Conservation (phyloP, 2,888 invertebrate genomes). For the Mythimna ferrago region DNA sequence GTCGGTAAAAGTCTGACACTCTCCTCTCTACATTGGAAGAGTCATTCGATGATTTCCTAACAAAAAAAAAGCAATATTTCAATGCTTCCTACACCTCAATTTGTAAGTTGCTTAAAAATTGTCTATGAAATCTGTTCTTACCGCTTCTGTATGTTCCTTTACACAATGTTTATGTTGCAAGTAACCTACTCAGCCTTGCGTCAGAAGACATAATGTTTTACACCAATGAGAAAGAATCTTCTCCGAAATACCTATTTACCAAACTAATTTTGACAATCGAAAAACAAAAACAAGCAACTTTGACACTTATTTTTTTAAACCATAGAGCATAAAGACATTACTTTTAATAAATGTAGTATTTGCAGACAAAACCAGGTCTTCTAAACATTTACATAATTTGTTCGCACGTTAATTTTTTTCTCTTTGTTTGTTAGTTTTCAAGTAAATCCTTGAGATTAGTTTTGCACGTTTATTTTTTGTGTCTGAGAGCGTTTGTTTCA, state of each 20-base stretch:
- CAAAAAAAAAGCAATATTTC: background rate
- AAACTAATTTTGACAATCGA: background rate
- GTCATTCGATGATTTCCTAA: too few species aligned
- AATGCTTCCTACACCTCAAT: background rate
- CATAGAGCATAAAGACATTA: conserved; percentile 7
- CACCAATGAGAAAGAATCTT: conserved; percentile 10
- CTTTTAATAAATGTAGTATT: conserved; percentile 14
- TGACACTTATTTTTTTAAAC: background rate
- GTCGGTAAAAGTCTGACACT: background rate
- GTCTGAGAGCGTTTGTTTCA: conserved; percentile 16
- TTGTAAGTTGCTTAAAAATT: conserved; percentile 1
- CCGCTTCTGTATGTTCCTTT: background rate
- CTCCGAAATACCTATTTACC: conserved; percentile 20
- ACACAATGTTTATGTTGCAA: conserved; percentile 16
- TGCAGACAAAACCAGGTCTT: conserved; percentile 16
- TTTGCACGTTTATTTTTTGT: conserved; percentile 8
- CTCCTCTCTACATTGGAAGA: background rate
- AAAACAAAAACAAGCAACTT: background rate
- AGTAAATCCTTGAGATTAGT: conserved; percentile 32
- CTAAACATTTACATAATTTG: conserved; percentile 21
- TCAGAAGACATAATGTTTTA: conserved; percentile 11
- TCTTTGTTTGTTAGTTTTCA: conserved; percentile 34
- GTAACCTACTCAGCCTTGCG: conserved; percentile 3
- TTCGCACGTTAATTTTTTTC: conserved; percentile 34
- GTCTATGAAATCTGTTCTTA: background rate